Evolutionary conservation across 2,113 vertebrate species (phyloP).

Genomic region (Bujurquina vittata): DNA sequence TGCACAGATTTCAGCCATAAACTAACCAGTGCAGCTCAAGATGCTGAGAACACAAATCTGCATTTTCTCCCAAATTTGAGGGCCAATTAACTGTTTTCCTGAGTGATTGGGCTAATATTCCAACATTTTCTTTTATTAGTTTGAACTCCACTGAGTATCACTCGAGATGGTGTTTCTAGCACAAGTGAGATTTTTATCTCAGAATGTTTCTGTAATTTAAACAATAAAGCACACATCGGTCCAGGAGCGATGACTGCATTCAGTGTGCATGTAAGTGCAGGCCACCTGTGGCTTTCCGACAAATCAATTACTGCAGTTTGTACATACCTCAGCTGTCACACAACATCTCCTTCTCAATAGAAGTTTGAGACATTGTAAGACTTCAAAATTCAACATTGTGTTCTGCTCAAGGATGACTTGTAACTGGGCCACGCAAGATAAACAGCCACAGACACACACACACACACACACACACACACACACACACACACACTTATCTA

Average conservation of each 20-base stretch:
- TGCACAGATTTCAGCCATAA: neutral
- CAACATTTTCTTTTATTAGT: neutral
- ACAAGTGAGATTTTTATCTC: neutral
- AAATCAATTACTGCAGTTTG: neutral
- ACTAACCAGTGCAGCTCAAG: neutral
- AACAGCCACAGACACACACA: conserved; percentile 19
- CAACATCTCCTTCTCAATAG: neutral
- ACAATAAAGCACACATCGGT: neutral
- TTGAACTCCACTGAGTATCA: neutral
- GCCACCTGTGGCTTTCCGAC: neutral
- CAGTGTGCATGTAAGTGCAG: no score
- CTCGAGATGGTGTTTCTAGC: neutral
- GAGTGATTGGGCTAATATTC: neutral
- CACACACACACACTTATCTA: neutral
- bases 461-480: neutral
- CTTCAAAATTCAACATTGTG: neutral
- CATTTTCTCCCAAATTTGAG: neutral
- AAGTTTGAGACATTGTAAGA: conserved; percentile 6
- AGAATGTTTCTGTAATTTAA: neutral
- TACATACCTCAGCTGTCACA: neutral
- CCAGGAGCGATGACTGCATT: neutral
- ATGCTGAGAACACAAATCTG: neutral
- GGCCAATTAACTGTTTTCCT: neutral
- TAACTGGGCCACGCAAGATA: conserved; percentile 46
- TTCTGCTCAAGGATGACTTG: conserved; percentile 42